Conservation (phyloP, 2,797 vertebrate genomes). For the Halcyon smyrnensis region DNA sequence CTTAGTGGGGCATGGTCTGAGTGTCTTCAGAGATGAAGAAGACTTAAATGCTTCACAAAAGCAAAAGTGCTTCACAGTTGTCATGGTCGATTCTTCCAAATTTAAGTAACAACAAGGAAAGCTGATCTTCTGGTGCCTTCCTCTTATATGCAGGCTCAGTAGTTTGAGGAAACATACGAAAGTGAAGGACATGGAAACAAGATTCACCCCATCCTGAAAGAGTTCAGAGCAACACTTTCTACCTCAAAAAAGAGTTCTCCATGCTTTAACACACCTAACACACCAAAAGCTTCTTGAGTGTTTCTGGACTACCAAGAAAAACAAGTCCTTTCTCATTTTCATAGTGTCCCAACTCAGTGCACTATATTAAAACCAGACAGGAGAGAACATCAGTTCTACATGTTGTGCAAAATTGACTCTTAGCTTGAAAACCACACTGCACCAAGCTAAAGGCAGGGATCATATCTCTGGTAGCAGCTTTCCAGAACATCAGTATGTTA, state of each 20-base stretch:
- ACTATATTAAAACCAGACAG: background rate
- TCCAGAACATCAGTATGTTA: background rate
- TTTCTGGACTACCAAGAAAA: background rate
- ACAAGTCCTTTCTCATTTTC: background rate
- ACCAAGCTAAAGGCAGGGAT: background rate
- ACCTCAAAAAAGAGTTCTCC: background rate
- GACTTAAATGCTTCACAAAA: background rate
- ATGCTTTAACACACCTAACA: background rate
- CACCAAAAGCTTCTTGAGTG: background rate
- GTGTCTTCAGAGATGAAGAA: background rate
- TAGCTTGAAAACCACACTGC: background rate
- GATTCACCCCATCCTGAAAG: background rate
- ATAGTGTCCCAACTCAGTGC: background rate
- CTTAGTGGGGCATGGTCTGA: accelerated
- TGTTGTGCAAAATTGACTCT: background rate
- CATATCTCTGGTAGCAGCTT: background rate
- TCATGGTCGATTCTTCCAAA: background rate
- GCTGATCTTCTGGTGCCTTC: background rate
- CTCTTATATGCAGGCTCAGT: accelerated
- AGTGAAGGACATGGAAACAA: background rate
- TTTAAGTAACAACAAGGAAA: background rate
- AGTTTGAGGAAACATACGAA: background rate
- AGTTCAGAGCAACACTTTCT: background rate
- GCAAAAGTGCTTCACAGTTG: background rate
- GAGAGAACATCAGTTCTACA: background rate